Conservation (phyloP, 2,797 vertebrate species). For the Holocentrus rufus region DNA sequence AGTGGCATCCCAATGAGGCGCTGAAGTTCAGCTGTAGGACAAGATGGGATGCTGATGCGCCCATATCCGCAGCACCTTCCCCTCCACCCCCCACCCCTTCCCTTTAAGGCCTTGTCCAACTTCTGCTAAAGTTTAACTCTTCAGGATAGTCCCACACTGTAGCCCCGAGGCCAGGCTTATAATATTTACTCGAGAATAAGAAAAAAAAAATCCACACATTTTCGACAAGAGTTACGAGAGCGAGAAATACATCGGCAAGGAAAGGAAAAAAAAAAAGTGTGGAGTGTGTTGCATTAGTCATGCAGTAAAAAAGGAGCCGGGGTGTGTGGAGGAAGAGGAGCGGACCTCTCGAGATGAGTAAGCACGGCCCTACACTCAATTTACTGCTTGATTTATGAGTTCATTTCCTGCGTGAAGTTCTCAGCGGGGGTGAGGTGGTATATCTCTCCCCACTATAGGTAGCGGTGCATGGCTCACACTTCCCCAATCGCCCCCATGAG, state of each 20-base stretch:
- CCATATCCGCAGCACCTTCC: background rate
- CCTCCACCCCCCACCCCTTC: background rate
- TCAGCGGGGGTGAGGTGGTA: constrained; percentile 73
- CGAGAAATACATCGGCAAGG: constrained; percentile 29
- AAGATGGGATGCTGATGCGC: constrained; percentile 7
- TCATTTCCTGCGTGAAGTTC: constrained; percentile 76
- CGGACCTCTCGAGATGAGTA: constrained; percentile 78
- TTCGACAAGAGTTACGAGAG: constrained; percentile 49
- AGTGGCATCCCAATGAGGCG: constrained; percentile 65
- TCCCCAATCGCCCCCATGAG: constrained; percentile 68
- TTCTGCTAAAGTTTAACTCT: background rate
- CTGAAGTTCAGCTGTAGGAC: constrained; percentile 66
- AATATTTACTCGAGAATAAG: constrained; percentile 48
- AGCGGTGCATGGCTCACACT: constrained; percentile 54
- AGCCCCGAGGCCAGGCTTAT: constrained; percentile 43
- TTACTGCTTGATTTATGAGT: constrained; percentile 80
- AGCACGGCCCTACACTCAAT: constrained; percentile 76
- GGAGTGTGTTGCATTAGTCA: constrained; percentile 71
- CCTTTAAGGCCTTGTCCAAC: background rate
- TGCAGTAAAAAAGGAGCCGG: constrained; percentile 61
- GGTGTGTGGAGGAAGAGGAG: constrained; percentile 74
- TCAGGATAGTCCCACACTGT: constrained; percentile 12
- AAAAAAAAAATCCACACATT: constrained; percentile 38
- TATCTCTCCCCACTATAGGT: constrained; percentile 72
- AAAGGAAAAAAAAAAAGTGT: constrained; percentile 36